phyloP scores from a whole-genome alignment of 2,888 invertebrate genomes.

The Anthophora plumipes region DNA sequence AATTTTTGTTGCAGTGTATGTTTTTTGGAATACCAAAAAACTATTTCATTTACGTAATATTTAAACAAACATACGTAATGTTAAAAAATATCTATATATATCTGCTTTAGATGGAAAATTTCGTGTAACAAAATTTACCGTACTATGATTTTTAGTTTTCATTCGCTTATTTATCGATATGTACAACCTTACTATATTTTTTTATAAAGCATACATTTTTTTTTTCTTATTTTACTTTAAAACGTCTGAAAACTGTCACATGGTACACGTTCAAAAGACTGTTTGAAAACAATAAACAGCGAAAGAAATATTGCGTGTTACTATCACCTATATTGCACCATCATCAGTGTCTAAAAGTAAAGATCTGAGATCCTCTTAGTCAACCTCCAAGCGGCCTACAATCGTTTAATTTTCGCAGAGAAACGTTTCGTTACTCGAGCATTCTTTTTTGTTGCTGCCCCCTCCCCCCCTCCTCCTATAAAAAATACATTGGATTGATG shows the following conservation, averaged over 20 bases:
- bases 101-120: no score
- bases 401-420: slow-evolving; percentile 14
- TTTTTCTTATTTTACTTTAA: slow-evolving; percentile 28
- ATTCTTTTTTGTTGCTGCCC: slow-evolving; percentile 56
- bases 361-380: slow-evolving; percentile 8
- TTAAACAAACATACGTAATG: no score
- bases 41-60: no score
- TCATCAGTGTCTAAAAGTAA: slow-evolving; percentile 18
- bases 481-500: slow-evolving; percentile 14
- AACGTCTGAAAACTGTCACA: slow-evolving; percentile 40
- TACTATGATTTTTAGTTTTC: no score
- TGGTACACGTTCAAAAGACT: slow-evolving; percentile 17
- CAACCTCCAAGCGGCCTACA: slow-evolving; percentile 47
- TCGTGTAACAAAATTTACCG: no score
- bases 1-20: no score
- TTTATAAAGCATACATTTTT: not conserved
- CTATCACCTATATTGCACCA: slow-evolving; percentile 27
- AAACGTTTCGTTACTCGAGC: not conserved
- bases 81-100: no score
- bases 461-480: not conserved
- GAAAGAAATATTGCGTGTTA: slow-evolving; percentile 37
- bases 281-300: slow-evolving; percentile 25
- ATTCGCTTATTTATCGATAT: not conserved
- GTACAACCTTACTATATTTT: not conserved
- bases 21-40: no score